Evolutionary conservation across 1,140 invertebrate species (phyloP).

Genomic region (Trachymyrmex cornetzi): DNA sequence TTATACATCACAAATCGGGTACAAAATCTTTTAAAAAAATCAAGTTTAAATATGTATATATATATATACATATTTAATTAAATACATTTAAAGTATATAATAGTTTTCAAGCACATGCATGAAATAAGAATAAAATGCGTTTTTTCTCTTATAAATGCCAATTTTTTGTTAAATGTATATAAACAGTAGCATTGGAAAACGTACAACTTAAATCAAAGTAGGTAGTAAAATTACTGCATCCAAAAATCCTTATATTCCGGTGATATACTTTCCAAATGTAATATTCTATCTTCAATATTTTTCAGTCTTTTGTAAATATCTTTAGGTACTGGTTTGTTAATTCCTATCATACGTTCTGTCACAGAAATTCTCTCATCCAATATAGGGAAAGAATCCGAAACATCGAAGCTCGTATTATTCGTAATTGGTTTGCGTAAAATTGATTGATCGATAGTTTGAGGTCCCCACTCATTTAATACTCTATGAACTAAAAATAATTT

Average conservation of each 20-base stretch:
- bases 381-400: conserved; percentile 78
- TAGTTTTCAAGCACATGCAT: not conserved
- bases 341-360: conserved; percentile 87
- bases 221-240: conserved; percentile 82
- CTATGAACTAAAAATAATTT: conserved; percentile 86
- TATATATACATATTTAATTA: not conserved
- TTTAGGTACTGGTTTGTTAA: conserved; percentile 87
- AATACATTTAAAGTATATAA: not conserved
- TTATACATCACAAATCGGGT: not conserved
- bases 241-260: conserved; percentile 91
- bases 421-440: conserved; percentile 54
- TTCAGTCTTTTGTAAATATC: conserved; percentile 89
- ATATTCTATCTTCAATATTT: conserved; percentile 89
- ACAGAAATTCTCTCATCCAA: conserved; percentile 88
- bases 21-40: conserved; percentile 4
- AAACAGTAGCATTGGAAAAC: not conserved
- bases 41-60: not conserved
- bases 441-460: conserved; percentile 86
- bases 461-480: conserved; percentile 88
- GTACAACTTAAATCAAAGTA: conserved; percentile 62
- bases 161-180: conserved; percentile 1
- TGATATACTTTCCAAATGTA: conserved; percentile 90
- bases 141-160: not conserved
- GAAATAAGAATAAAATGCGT: not conserved
- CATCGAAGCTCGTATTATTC: conserved; percentile 4